Evolutionary conservation across 1,140 invertebrate species (phyloP).

Genomic region (Rhynchophorus ferrugineus): DNA sequence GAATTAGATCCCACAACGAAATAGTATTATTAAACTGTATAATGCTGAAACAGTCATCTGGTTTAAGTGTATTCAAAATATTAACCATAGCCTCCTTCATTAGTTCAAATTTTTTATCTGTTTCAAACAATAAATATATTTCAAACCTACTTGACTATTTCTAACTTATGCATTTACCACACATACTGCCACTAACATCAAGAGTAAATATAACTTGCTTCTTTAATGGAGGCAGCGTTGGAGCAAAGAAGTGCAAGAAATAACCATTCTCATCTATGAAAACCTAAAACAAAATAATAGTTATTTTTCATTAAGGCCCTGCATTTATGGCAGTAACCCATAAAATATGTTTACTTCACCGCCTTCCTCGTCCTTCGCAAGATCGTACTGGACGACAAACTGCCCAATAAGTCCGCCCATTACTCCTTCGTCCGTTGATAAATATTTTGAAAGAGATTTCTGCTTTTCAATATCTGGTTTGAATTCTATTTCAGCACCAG

Average conservation of each 20-base stretch:
- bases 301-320: background rate
- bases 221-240: conserved; percentile 48
- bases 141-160: too few relatives aligned
- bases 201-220: conserved; percentile 64
- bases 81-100: conserved; percentile 57
- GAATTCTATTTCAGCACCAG: conserved; percentile 29
- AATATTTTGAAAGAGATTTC: conserved; percentile 17
- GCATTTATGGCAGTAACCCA: background rate
- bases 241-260: conserved; percentile 66
- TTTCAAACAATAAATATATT: background rate
- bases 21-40: conserved; percentile 51
- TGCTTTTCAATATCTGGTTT: conserved; percentile 44
- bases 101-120: conserved; percentile 50
- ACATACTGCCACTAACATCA: conserved; percentile 62
- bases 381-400: conserved; percentile 56
- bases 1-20: conserved; percentile 40
- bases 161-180: conserved; percentile 34
- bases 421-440: too few relatives aligned
- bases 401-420: conserved; percentile 46
- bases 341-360: conserved; percentile 47
- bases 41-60: conserved; percentile 61
- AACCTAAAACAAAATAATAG: background rate
- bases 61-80: conserved; percentile 53
- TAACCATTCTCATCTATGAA: conserved; percentile 58
- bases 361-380: conserved; percentile 42